A percentile compares a stretch with the other conserved stretches of the same genome.
These are phyloP conservation scores for Tenualosa ilisha DNA, from an alignment of 2,797 vertebrate genomes.

Conservation along the genomic window DNA sequence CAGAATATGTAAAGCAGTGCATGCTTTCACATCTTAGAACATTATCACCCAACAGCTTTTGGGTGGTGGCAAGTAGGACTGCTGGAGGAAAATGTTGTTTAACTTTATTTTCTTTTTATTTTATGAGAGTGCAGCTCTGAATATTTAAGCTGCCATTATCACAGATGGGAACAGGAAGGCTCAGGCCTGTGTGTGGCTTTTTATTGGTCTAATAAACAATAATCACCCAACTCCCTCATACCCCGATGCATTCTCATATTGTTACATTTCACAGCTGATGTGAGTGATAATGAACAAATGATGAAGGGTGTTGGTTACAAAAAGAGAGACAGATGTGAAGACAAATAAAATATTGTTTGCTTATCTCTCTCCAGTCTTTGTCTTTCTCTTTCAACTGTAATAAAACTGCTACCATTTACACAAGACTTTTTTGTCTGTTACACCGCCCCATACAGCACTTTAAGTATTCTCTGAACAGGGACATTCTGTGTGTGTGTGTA, in stretches of 20 bases:
- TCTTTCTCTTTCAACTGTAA: not conserved
- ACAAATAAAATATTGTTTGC: not conserved
- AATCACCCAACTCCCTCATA: constrained; percentile 63
- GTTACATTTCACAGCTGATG: constrained; percentile 62
- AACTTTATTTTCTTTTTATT: constrained; percentile 64
- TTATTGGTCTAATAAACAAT: constrained; percentile 78
- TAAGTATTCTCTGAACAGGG: not conserved
- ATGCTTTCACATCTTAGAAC: not conserved
- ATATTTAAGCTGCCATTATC: constrained; percentile 73
- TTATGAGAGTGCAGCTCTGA: constrained; percentile 63
- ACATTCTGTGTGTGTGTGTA: constrained; percentile 28
- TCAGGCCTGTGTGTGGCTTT: constrained; percentile 64
- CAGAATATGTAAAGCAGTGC: not conserved
- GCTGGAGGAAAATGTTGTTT: constrained; percentile 49
- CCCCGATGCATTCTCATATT: constrained; percentile 52
- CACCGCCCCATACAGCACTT: not conserved
- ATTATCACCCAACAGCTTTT: constrained; percentile 19
- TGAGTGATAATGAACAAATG: constrained; percentile 39
- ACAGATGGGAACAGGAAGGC: constrained; percentile 68
- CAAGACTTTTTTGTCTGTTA: not conserved
- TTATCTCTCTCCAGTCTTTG: not conserved
- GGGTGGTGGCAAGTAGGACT: constrained; percentile 35
- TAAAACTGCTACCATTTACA: constrained; percentile 10
- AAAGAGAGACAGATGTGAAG: constrained; percentile 9
- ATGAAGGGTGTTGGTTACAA: constrained; percentile 42